These are phyloP conservation scores for Teleopsis dalmanni DNA, from an alignment of 1,140 invertebrate genomes.

Conservation along the genomic window DNA sequence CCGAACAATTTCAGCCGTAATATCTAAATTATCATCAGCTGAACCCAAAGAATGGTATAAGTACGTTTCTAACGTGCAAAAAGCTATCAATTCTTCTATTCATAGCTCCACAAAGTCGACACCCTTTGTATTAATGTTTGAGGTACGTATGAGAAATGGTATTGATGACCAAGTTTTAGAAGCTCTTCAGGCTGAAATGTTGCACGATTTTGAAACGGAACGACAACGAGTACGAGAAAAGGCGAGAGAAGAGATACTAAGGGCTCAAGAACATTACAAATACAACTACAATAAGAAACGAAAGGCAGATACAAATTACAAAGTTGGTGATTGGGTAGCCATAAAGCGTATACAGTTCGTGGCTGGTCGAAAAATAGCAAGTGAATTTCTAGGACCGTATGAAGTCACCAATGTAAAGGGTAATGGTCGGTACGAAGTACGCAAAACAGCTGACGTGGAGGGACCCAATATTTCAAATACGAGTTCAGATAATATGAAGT, in stretches of 20 bases:
- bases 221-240: not conserved
- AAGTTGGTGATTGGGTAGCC: conserved; percentile 33
- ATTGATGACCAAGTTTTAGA: conserved; percentile 10
- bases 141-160: not conserved
- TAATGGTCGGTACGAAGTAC: not conserved
- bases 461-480: not conserved
- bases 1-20: conserved; percentile 6
- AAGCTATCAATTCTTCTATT: too few species aligned
- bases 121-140: not conserved
- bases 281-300: conserved; percentile 13
- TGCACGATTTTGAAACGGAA: not conserved
- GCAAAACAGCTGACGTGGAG: not conserved
- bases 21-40: not conserved
- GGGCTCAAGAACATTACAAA: not conserved
- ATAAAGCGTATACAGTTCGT: conserved; percentile 39
- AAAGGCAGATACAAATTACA: conserved; percentile 20
- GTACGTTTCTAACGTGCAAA: not conserved
- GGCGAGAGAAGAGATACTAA: not conserved
- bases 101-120: not conserved
- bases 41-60: not conserved
- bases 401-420: not conserved
- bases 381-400: conserved; percentile 4
- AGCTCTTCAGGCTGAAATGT: conserved; percentile 27
- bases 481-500: not conserved
- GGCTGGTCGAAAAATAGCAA: conserved; percentile 11